These are phyloP conservation scores for Lasaia peninsularis DNA, from an alignment of 1,140 invertebrate genomes.

Conservation along the genomic window DNA sequence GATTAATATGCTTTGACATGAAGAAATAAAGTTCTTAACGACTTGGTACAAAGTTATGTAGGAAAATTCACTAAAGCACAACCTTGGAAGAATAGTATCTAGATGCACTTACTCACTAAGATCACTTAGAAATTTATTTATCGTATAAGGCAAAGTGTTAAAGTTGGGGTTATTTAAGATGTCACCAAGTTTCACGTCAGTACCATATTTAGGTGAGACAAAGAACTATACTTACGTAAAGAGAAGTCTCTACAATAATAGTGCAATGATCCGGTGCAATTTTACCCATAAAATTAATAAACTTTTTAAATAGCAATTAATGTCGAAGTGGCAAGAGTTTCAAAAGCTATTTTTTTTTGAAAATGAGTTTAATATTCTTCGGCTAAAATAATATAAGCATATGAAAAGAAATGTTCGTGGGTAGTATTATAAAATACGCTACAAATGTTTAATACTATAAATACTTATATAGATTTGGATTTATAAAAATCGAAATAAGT, in stretches of 20 bases:
- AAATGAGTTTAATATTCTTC: background rate
- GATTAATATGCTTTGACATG: slow-evolving; percentile 41
- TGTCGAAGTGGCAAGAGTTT: background rate
- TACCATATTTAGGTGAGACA: slow-evolving; percentile 17
- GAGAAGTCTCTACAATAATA: background rate
- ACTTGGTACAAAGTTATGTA: slow-evolving; percentile 53
- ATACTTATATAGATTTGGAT: background rate
- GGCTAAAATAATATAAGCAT: background rate
- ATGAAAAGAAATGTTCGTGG: background rate
- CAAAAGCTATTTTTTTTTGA: background rate
- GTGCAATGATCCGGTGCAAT: background rate
- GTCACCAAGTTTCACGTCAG: slow-evolving; percentile 27
- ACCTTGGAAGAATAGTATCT: slow-evolving; percentile 76
- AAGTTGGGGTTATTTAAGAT: slow-evolving; percentile 60
- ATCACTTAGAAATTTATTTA: slow-evolving; percentile 64
- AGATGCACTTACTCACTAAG: slow-evolving; percentile 67
- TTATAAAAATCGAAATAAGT: slow-evolving; percentile 1
- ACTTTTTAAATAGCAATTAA: background rate
- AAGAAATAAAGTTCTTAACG: slow-evolving; percentile 41
- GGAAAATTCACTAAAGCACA: slow-evolving; percentile 74
- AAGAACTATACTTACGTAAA: background rate
- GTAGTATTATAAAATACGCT: background rate
- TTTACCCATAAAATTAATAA: background rate
- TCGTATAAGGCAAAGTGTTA: slow-evolving; percentile 72
- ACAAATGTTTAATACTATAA: background rate